These are phyloP conservation scores for Acrocephalus arundinaceus DNA, from an alignment of 2,113 vertebrate species.

Conservation along the genomic window DNA sequence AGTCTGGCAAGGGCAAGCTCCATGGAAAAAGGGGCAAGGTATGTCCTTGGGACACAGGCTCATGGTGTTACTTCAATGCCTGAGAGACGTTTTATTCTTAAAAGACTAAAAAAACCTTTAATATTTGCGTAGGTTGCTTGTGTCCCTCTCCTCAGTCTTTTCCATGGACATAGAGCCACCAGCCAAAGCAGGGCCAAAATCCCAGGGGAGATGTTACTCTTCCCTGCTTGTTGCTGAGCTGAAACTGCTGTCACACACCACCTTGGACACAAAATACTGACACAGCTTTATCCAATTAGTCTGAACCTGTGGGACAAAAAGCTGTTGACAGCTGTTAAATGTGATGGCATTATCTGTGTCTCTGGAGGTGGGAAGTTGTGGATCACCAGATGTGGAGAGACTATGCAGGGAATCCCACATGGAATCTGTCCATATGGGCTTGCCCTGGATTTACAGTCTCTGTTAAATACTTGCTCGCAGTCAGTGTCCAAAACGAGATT, in stretches of 20 bases:
- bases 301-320: not conserved
- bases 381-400: conserved; percentile 1
- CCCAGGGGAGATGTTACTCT: not conserved
- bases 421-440: not conserved
- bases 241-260: not conserved
- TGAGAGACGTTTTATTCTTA: not conserved
- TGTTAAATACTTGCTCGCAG: not conserved
- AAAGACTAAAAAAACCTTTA: not conserved
- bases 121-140: not conserved
- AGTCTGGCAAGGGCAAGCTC: not conserved
- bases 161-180: not conserved
- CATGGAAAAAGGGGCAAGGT: not conserved
- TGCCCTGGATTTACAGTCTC: not conserved
- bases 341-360: conserved; percentile 27
- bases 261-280: not conserved
- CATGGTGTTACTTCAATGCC: not conserved
- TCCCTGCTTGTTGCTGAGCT: not conserved
- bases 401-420: not conserved
- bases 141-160: not conserved
- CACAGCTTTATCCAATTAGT: conserved; percentile 11
- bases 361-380: not conserved
- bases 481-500: not conserved
- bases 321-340: not conserved
- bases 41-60: not conserved
- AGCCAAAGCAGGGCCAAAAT: not conserved